Base-by-base conservation (phyloP, 2,113 vertebrate genomes). In the Aviceda subcristata region DNA sequence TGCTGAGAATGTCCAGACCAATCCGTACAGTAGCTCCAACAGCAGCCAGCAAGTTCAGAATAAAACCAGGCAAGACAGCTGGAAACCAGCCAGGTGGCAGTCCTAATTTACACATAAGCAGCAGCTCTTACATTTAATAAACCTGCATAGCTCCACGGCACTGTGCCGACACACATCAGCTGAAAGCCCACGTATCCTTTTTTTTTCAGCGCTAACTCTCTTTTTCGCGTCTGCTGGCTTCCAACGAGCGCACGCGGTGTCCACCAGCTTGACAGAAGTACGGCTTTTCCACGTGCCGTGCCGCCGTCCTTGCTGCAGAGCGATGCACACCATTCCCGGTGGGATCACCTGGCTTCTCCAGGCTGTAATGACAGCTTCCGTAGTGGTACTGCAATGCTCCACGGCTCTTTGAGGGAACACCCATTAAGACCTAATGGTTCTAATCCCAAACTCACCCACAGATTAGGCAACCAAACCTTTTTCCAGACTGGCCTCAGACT, bases 21-120 rank as follows among this genome's bases (percentile, higher is more conserved):
- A 91, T 68, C 21, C 75, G 48, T 68, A 96, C 89, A 72, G 95
- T 97, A 97, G 95, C 96, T 95, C 77, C 80, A 79, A 71, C 91
- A 97, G 94, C 91, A 95, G 95, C 84, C 84, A 82, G 87, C 38
- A 78, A 78, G 45, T 60, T 95, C 74, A 60, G 84, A 95, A 93
- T 56, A 82, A 95, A 97, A 87, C 46, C 93, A 97, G 93, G 91
- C 93, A 96, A 87, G 87, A 79, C 84, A 95, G 90, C 93, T 97
- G 96, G 94, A 94, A 90, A 76, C 5, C 73, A 94, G 94, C 94
- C 95, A 96, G 94, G 87, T 96, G 93, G 93, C 93, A 95, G 87
- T 59, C 77, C 87, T 82, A 92, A 96, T 96, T 96, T 95, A 85
- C 91, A 91, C 94, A 82, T 68, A 90, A 86, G 80, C 89, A 96